Conservation (phyloP, 2,113 vertebrate genomes). For the Meles meles region DNA sequence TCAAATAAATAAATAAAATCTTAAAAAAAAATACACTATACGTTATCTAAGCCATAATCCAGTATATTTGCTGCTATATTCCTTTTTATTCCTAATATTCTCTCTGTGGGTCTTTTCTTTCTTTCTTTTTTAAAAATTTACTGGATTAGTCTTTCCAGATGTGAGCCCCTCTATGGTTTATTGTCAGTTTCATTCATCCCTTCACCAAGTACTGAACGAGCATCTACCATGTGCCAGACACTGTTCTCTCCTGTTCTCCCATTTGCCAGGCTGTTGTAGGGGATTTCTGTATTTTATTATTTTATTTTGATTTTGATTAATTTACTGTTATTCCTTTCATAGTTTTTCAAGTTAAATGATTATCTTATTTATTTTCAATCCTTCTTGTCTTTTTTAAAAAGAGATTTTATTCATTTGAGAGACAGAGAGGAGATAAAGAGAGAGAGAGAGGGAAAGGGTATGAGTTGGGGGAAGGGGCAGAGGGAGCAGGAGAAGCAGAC, state of each 20-base stretch:
- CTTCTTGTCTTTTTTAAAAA: not conserved
- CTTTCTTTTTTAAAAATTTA: no score
- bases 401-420: no score
- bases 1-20: no score
- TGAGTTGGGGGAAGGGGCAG: no score
- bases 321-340: not conserved
- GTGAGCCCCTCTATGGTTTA: not conserved
- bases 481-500: no score
- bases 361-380: not conserved
- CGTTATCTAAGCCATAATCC: not conserved
- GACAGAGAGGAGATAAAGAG: no score
- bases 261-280: not conserved
- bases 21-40: no score
- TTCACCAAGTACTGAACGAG: not conserved
- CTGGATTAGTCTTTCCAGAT: not conserved
- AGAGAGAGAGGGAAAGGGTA: no score
- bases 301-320: not conserved
- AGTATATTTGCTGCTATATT: not conserved
- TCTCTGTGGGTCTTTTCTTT: not conserved
- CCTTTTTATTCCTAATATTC: not conserved
- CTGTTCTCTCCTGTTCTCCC: not conserved
- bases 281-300: not conserved
- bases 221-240: not conserved
- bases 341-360: conserved; percentile 4
- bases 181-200: not conserved